Evolutionary conservation across 2,113 vertebrate species (phyloP).

Genomic region (Cairina moschata): DNA sequence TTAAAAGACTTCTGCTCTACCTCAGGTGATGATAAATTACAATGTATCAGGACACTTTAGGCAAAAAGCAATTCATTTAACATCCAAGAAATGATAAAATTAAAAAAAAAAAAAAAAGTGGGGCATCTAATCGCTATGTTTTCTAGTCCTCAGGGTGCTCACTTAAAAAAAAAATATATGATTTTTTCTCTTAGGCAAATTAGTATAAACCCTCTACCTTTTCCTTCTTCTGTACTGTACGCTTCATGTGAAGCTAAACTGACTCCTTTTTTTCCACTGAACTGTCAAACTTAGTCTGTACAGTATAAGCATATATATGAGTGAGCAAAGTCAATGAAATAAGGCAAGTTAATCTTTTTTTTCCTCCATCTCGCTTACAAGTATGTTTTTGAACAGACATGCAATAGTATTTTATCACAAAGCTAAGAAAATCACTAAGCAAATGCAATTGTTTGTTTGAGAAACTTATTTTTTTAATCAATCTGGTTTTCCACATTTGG

Average conservation of each 20-base stretch:
- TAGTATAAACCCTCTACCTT: neutral
- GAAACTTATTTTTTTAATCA: neutral
- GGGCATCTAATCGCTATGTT: neutral
- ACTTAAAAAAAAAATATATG: neutral
- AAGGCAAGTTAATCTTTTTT: neutral
- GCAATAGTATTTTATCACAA: neutral
- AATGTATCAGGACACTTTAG: neutral
- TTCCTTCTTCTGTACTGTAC: neutral
- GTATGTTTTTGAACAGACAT: neutral
- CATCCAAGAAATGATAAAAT: neutral
- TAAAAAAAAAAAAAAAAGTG: neutral
- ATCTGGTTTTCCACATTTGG: neutral
- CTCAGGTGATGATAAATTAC: neutral
- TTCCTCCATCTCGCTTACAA: neutral
- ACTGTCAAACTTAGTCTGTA: neutral
- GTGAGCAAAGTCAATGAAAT: neutral
- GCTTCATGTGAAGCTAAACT: neutral
- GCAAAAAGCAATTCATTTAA: neutral
- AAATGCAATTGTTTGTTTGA: neutral
- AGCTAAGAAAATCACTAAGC: neutral
- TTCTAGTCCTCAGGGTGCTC: neutral
- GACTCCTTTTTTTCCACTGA: neutral
- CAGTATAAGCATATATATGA: neutral
- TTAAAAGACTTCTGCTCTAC: neutral
- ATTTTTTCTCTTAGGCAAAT: constrained; percentile 24